phyloP scores from a whole-genome alignment of 2,888 invertebrate genomes.

The Dasypolia templi region DNA sequence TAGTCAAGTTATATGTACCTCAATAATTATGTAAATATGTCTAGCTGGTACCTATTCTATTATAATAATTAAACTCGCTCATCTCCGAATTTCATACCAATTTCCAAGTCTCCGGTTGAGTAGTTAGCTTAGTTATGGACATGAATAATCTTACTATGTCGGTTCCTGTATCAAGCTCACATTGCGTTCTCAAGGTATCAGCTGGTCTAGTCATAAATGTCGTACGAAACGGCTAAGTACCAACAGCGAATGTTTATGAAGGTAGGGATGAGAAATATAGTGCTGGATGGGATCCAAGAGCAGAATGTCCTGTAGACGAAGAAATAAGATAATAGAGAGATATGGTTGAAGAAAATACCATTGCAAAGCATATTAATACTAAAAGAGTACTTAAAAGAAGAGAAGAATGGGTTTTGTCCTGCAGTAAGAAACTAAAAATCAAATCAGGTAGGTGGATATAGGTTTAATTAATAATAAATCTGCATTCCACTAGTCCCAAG shows the following conservation, averaged over 20 bases:
- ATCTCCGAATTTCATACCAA: constrained; percentile 37
- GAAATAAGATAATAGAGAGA: constrained; percentile 12
- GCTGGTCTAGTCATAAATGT: constrained; percentile 61
- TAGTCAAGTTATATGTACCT: too few species aligned
- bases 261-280: constrained; percentile 51
- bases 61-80: constrained; percentile 21
- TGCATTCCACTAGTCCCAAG: neutral
- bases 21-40: neutral
- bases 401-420: neutral
- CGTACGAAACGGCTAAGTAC: constrained; percentile 50
- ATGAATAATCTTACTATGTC: constrained; percentile 43
- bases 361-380: too few species aligned
- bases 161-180: constrained; percentile 34
- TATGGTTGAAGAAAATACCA: neutral
- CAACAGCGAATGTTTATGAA: constrained; percentile 60
- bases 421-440: neutral
- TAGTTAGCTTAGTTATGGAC: constrained; percentile 40
- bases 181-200: constrained; percentile 57
- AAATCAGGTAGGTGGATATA: neutral
- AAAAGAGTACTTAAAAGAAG: too few species aligned
- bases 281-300: constrained; percentile 57
- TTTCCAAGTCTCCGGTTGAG: constrained; percentile 29
- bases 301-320: constrained; percentile 6
- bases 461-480: neutral
- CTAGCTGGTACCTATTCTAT: neutral